Evolutionary conservation across 37 sponge, comb jelly and placozoan species (phyloP), one percentile per base, ranked within the genome.

Genomic region (Tethya wilhelma): DNA sequence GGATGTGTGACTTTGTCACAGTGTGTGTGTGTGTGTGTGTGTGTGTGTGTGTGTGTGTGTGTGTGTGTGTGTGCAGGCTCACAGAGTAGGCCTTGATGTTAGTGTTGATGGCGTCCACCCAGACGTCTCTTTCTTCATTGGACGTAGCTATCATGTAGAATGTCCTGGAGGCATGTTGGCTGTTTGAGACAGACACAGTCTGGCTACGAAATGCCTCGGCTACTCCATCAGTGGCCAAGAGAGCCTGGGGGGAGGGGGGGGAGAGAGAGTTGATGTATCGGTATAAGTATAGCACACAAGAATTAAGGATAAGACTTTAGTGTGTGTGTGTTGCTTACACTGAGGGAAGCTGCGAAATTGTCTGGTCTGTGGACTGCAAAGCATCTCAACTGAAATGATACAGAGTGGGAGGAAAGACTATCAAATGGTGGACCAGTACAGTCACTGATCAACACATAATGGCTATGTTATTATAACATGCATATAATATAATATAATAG

Each of bases 111-210:
- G 84, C 75, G 11, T 73, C 71, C 6, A 89, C 75, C 90, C 90
- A 89, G 12, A 32, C 38, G 23, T 79, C 55, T 45, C 84, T 78
- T 60, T 89, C 90, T 23, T 78, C 79, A 38, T 79, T 59, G 33
- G 79, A 78, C n/a, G 90, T 49, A n/a, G 90, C 74, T n/a, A 75
- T 73, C 79, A 89, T 79, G 68, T 89, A 89, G 75, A 72, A 89
- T 14, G 90, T 89, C 6, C 90, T 70, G 20, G 90, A 89, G 30
- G 42, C 12, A 57, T 83, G 37, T 46, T 89, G 84, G 28, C 75
- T 53, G 62, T 79, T 84, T 22, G 57, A 67, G 29, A 89, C 46
- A 32, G 84, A 79, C 19, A 89, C 40, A 22, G 84, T 84, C 41
- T 84, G 84, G 43, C 84, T 79, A 9, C 69, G 58, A 45, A 89